phyloP scores from a whole-genome alignment of 2,888 invertebrate species.

The Dicycla oo region DNA sequence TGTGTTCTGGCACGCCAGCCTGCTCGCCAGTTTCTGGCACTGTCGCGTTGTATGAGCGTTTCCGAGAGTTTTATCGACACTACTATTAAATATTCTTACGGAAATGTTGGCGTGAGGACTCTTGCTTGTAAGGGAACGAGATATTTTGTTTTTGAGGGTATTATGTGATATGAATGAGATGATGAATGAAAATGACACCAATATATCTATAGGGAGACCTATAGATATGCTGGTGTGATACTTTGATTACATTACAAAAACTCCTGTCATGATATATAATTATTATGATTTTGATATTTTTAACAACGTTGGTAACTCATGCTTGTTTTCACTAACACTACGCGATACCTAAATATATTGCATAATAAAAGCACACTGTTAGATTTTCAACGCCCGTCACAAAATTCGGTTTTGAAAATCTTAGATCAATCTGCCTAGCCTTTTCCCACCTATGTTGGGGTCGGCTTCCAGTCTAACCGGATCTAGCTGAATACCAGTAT shows the following conservation, averaged over 20 bases:
- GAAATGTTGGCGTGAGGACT: constrained; percentile 13
- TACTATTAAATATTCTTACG: constrained; percentile 34
- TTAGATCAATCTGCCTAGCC: too few species aligned
- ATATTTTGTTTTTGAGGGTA: constrained; percentile 10
- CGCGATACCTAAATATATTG: too few species aligned
- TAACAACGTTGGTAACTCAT: not conserved
- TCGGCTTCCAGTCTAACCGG: too few species aligned
- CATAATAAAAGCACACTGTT: too few species aligned
- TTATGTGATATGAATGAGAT: not conserved
- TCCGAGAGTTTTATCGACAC: constrained; percentile 38
- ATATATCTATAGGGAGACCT: too few species aligned
- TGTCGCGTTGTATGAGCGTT: constrained; percentile 34
- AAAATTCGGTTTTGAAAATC: too few species aligned
- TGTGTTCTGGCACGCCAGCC: constrained; percentile 35
- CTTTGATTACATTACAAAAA: not conserved
- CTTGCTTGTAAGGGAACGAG: not conserved
- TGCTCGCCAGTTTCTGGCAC: constrained; percentile 28
- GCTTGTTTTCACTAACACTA: not conserved
- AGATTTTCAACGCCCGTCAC: too few species aligned
- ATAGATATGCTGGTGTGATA: not conserved
- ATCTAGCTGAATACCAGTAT: too few species aligned
- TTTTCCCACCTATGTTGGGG: too few species aligned
- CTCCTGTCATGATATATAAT: not conserved
- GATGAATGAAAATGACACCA: not conserved
- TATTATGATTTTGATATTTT: not conserved